Percentiles rank a stretch among this genome's conserved stretches.
These are phyloP conservation scores for Callimorpha dominula DNA, from an alignment of 2,888 invertebrate genomes.

Conservation along the genomic window DNA sequence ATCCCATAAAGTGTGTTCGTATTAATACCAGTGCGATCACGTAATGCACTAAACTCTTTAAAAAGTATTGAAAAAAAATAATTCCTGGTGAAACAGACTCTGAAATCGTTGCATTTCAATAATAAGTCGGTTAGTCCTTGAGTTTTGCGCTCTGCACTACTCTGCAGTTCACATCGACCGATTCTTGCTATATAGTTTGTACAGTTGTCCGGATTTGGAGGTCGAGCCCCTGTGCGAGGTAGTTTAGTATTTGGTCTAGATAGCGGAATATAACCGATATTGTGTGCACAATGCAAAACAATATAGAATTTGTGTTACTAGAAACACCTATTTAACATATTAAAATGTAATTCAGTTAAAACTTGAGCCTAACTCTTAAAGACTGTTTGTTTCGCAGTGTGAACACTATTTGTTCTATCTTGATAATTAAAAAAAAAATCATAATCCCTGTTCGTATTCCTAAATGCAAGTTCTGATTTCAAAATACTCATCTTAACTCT, in stretches of 20 bases:
- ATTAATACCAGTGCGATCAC: too few relatives aligned
- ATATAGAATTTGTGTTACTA: background rate
- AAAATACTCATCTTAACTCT: background rate
- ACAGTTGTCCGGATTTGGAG: conserved; percentile 8
- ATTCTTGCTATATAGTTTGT: conserved; percentile 1
- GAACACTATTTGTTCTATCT: background rate
- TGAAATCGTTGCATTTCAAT: conserved; percentile 7
- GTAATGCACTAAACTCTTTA: background rate
- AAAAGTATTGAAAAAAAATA: background rate
- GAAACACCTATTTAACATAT: background rate
- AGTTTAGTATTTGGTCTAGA: background rate
- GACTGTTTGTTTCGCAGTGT: background rate
- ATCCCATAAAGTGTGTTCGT: too few relatives aligned
- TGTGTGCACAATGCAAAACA: background rate
- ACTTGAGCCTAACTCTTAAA: background rate
- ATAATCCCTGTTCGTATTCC: background rate
- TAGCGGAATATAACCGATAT: background rate
- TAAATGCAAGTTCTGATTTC: background rate
- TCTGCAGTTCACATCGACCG: conserved; percentile 12
- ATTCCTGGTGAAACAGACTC: background rate
- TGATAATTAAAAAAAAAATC: background rate
- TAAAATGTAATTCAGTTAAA: background rate
- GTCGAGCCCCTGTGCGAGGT: background rate
- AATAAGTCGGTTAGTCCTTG: conserved; percentile 5
- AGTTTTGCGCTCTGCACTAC: background rate